These are phyloP conservation scores for Micrastur ruficollis DNA, from an alignment of 2,797 vertebrate genomes.

Conservation along the genomic window DNA sequence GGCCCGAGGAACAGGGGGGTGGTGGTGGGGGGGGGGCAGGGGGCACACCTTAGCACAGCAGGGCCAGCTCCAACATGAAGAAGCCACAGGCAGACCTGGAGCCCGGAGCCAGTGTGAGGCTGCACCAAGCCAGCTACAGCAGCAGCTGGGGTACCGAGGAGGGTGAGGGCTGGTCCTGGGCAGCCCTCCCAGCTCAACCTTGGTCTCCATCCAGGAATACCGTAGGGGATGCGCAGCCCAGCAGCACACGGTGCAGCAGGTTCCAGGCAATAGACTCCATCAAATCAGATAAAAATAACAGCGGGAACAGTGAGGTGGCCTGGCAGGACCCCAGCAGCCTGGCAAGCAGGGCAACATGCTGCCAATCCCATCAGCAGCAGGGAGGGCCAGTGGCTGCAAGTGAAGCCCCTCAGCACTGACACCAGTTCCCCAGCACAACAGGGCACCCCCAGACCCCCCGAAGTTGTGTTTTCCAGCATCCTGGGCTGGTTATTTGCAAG, in stretches of 20 bases:
- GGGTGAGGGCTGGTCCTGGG: not conserved
- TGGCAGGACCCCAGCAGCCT: not conserved
- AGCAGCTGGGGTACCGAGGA: accelerated
- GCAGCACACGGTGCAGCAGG: accelerated
- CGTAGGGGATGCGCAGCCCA: not conserved
- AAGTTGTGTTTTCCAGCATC: not conserved
- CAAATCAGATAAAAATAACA: conserved; percentile 23
- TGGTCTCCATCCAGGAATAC: not conserved
- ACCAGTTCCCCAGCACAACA: accelerated
- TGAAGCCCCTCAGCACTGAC: not conserved
- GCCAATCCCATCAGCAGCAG: accelerated
- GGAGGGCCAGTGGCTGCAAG: not conserved
- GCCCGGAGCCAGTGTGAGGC: not conserved
- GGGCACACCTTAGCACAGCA: not conserved
- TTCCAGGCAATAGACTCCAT: not conserved
- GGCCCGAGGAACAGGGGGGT: no score
- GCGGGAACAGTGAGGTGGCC: not conserved
- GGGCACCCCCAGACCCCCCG: accelerated
- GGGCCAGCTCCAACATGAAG: accelerated
- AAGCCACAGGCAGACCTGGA: not conserved
- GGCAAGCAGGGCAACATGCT: not conserved
- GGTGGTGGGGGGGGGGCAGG: not conserved
- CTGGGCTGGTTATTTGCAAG: not conserved
- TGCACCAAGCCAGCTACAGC: not conserved
- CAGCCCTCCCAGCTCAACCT: not conserved